These are phyloP conservation scores for Philaethria dido DNA, from an alignment of 2,888 invertebrate species.

Conservation along the genomic window DNA sequence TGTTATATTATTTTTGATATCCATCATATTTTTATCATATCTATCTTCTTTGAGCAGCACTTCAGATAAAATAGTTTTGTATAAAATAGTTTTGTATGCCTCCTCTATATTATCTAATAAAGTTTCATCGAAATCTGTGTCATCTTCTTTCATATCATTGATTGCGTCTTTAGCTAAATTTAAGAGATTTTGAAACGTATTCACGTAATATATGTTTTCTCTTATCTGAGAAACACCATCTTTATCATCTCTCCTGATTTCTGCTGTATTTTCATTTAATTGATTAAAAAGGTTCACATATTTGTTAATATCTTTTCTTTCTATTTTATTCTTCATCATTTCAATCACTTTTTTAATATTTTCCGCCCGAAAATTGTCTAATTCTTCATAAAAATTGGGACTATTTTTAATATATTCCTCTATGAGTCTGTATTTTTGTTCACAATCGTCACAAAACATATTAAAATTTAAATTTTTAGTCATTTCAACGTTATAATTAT, in stretches of 20 bases:
- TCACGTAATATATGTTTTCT: neutral
- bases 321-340: neutral
- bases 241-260: neutral
- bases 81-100: neutral
- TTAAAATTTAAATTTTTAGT: conserved; percentile 32
- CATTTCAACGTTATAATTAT: conserved; percentile 36
- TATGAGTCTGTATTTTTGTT: neutral
- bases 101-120: neutral
- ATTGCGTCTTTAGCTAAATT: neutral
- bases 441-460: neutral
- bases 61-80: neutral
- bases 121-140: neutral
- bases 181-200: neutral
- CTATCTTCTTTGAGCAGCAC: neutral
- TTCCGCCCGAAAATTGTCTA: neutral
- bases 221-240: neutral
- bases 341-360: neutral
- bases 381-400: neutral
- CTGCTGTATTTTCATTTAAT: neutral
- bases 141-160: neutral
- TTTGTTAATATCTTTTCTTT: neutral
- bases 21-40: too few species aligned
- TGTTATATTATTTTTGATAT: neutral
- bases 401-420: neutral
- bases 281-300: neutral